Evolutionary conservation across 2,113 vertebrate genomes (phyloP), one percentile per base, ranked within the genome.

Genomic region (Tupaia tana): DNA sequence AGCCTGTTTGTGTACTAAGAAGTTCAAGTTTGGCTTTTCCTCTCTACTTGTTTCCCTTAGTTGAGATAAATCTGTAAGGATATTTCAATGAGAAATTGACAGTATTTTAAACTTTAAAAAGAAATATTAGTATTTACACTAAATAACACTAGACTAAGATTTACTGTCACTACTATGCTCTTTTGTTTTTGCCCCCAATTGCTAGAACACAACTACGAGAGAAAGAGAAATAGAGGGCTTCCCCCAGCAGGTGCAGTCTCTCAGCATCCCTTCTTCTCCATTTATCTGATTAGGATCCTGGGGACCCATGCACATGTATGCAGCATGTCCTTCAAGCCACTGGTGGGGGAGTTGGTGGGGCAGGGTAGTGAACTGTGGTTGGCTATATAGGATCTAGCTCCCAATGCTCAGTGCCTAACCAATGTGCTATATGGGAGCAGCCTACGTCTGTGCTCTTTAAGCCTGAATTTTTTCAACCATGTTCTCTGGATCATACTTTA

Each of bases 11-110:
- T 92, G 94, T 93, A 93, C 70, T 34, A 70, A 93, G 34, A 83
- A 81, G 27, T 64, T 94, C 31, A 80, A n/a, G 58, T 86, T 95
- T 90, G 93, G 13, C 58, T 94, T 94, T 96, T 95, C 64, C 52
- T 78, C 56, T 90, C 64, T 69, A 16, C 54, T 78, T 90, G 63
- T 52, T 89, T 95, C 31, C 64, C 34, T 79, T 77, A 63, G 27
- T 85, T 80, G 52, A 96, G 85, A 73, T 84, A 92, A 84, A 88
- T 86, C 67, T 80, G 15, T 79, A 87, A 91, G 54, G 43, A 80
- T 20, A 77, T 86, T 86, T 94, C 75, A 80, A 58, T 86, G 63
- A 86, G 67, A 69, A 86, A 58, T 27, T 85, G 18, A 54, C 61
- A 27, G 24, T 84, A 24, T 91, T 89, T 91, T 94, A 89, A 93